Evolutionary conservation across 2,113 vertebrate species (phyloP), one percentile per base, ranked within the genome.

Genomic region (Amphiprion percula): DNA sequence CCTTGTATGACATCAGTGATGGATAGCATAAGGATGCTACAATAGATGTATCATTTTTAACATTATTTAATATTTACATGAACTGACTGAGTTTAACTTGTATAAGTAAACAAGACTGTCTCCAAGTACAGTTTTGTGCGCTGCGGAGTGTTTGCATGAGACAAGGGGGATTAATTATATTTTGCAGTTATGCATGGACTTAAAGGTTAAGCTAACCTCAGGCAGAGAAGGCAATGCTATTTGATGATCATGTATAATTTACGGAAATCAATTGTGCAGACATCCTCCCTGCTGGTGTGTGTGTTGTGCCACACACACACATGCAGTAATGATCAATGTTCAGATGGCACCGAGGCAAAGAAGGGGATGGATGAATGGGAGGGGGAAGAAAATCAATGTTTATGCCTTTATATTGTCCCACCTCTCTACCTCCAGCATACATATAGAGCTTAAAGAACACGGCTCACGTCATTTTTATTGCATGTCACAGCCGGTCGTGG

Each of bases 181-280:
- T 14, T 56, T 16, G 41, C 0, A 17, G 33, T 9, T 33, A 1
- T 28, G 26, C 19, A 52, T 49, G 66, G 33, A 50, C 52, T 58
- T 8, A 30, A 47, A 39, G 60, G 53, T 77, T 54, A 49, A 41
- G 54, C 39, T 19, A 23, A 55, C 59, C 75, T 59, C 2, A 53
- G 61, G 58, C 70, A 60, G 78, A 80, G 17, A 33, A 61, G 63
- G 64, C 60, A 71, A 77, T 80, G 79, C 70, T 71, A 70, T 89
- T 79, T 81, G 74, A 81, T 86, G 66, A 82, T 87, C 74, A 92
- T 84, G 82, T 90, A 92, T 94, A 83, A 95, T 93, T 92, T 90
- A 94, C 85, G 68, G 44, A 69, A 81, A 86, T 86, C 90, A 86
- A 90, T 88, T 74, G 79, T 41, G 58, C 46, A 85, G 83, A 88